Evolutionary conservation across 2,113 vertebrate species (phyloP), one percentile per base, ranked within the genome.

Genomic region (Guaruba guarouba): DNA sequence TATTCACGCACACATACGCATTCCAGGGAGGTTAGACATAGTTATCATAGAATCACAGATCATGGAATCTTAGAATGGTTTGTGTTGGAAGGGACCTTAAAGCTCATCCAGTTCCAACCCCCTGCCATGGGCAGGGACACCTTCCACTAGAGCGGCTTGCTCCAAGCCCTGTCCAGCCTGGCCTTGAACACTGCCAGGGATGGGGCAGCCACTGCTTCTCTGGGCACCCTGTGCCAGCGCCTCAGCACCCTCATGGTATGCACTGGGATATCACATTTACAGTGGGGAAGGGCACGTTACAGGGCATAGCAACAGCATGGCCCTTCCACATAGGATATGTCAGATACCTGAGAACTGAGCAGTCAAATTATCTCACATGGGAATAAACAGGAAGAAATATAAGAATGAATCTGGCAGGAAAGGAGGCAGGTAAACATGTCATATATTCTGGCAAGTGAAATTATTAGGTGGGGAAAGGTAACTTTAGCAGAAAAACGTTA

Each of bases 301-400:
- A 17, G 66, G 46, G 8, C 46, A n/a, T 48, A 19, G 1, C 35
- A 28, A 4, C 43, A 62, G 35, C 20, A 19, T 12, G 29, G 63
- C 31, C 17, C 29, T n/a, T 16, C 52, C 48, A 8, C 0, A 0
- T 8, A 37, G 41, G 63, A 7, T 1, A 0, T 13, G 41, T 14
- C 63, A 55, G 73, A 28, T 2, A n/a, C 49, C 84, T 23, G 51
- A 25, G 51, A 20, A 37, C 31, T 4, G 33, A 66, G 44, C 29
- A 70, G 15, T 35, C 35, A 29, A 33, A 8, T 31, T 23, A 1
- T 4, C 54, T 43, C 63, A 6, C 13, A 2, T 4, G 23, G n/a
- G 24, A 79, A 39, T 1, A 18, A 17, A 19, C 25, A 28, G 67
- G 86, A 66, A 55, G 7, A 79, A 44, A 63, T 1, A 17, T 0